phyloP scores from a whole-genome alignment of 1,140 invertebrate genomes.

The Cherax destructor region DNA sequence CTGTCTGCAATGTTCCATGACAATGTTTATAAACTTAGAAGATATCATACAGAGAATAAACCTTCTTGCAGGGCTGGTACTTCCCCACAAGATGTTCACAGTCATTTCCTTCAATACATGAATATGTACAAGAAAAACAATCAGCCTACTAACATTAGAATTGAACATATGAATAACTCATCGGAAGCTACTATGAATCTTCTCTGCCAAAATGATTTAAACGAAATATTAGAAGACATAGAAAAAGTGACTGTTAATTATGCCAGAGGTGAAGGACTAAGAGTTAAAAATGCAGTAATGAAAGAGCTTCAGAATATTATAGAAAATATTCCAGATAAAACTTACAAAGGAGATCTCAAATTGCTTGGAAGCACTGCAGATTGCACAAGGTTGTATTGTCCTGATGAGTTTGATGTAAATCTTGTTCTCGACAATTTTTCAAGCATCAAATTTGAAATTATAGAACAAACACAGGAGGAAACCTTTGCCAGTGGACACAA shows the following conservation, averaged over 20 bases:
- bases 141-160: no score
- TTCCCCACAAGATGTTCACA: neutral
- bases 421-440: neutral
- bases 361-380: slow-evolving; percentile 18
- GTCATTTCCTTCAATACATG: neutral
- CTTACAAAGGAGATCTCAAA: neutral
- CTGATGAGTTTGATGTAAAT: slow-evolving; percentile 33
- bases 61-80: slow-evolving; percentile 1
- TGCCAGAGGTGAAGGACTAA: neutral
- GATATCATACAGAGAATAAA: neutral
- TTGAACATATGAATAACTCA: no score
- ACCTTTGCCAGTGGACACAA: neutral
- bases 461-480: neutral
- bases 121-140: neutral
- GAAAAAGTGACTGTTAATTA: neutral
- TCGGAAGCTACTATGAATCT: neutral
- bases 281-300: neutral
- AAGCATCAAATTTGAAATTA: no score
- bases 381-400: neutral
- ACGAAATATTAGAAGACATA: no score
- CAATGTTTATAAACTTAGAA: neutral
- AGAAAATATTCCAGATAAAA: neutral
- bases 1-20: neutral
- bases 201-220: neutral
- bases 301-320: neutral